phyloP scores from a whole-genome alignment of 2,888 invertebrate genomes.

The Polymixis lichenea region DNA sequence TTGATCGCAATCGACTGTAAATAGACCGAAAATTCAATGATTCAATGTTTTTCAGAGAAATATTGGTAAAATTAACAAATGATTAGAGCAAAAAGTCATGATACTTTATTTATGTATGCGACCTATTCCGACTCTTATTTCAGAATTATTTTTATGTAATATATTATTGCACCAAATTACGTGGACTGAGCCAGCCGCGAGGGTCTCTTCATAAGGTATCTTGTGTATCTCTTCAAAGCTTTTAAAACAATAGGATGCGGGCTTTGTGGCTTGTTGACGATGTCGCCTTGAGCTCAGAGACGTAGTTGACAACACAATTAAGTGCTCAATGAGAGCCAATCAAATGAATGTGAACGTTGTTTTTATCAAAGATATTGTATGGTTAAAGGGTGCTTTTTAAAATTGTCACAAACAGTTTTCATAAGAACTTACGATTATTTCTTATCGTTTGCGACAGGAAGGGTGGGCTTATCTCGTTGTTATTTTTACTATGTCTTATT shows the following conservation, averaged over 20 bases:
- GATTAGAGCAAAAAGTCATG: neutral
- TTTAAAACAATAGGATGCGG: constrained; percentile 85
- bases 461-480: constrained; percentile 63
- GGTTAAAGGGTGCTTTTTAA: constrained; percentile 35
- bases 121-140: neutral
- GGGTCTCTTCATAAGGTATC: constrained; percentile 66
- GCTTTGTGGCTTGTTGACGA: constrained; percentile 73
- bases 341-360: constrained; percentile 57
- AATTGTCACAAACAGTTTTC: constrained; percentile 41
- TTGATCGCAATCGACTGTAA: constrained; percentile 35
- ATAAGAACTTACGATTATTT: constrained; percentile 61
- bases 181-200: constrained; percentile 27
- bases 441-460: constrained; percentile 69
- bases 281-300: constrained; percentile 71
- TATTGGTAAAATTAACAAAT: constrained; percentile 6
- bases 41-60: constrained; percentile 17
- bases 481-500: constrained; percentile 50
- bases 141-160: neutral
- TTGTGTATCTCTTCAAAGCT: constrained; percentile 75
- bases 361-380: constrained; percentile 42
- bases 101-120: neutral
- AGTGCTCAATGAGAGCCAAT: constrained; percentile 73
- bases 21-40: constrained; percentile 23
- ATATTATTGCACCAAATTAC: constrained; percentile 31
- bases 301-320: constrained; percentile 79